phyloP scores from a whole-genome alignment of 2,888 invertebrate genomes.

The Tribolium freemani region DNA sequence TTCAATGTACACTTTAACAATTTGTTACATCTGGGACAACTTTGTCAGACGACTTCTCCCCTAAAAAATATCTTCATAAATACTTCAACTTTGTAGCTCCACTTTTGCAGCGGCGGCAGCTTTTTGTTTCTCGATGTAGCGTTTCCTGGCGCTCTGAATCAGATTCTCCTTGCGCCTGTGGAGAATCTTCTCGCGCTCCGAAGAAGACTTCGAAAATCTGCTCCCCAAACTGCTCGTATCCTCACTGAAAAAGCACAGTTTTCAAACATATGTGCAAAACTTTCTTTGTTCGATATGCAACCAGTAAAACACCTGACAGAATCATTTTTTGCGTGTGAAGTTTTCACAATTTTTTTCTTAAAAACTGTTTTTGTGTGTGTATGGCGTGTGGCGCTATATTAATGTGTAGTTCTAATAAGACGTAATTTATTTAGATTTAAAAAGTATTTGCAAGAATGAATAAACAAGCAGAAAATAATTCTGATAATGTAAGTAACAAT shows the following conservation, averaged over 20 bases:
- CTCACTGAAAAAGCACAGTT: constrained; percentile 61
- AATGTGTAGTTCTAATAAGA: no score
- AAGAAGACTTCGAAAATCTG: constrained; percentile 77
- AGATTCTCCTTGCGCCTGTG: constrained; percentile 76
- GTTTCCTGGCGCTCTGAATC: constrained; percentile 73
- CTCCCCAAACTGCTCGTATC: constrained; percentile 70
- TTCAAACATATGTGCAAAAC: no score
- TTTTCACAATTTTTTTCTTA: no score
- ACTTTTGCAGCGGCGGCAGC: constrained; percentile 45
- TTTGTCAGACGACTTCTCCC: constrained; percentile 17
- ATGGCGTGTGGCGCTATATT: no score
- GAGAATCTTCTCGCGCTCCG: constrained; percentile 78
- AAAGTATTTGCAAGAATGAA: no score
- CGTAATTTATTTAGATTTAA: no score
- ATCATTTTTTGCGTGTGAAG: no score
- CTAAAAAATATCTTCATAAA: neutral
- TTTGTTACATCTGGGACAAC: constrained; percentile 39
- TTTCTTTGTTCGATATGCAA: no score
- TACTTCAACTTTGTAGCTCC: constrained; percentile 40
- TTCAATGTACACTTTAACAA: constrained; percentile 37
- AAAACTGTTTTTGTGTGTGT: no score
- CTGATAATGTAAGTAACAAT: no score
- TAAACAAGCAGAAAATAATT: no score
- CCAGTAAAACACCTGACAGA: no score
- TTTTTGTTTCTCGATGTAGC: constrained; percentile 70